Evolutionary conservation across 2,113 vertebrate species (phyloP).

Genomic region (Oncorhynchus kisutch): DNA sequence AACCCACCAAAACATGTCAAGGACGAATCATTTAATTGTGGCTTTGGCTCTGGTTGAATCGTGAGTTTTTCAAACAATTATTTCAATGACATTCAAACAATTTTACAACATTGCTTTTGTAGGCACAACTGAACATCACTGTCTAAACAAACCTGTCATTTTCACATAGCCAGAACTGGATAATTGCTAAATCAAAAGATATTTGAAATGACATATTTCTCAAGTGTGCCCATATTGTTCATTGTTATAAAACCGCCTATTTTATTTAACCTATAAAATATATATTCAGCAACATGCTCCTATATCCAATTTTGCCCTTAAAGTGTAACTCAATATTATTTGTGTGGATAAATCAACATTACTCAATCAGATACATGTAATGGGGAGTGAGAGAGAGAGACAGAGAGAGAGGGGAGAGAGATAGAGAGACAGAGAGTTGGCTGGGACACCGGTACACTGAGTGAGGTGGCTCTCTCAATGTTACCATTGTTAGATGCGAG

Average conservation of each 20-base stretch:
- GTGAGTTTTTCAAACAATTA: neutral
- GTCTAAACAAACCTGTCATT: no score
- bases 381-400: no score
- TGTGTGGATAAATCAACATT: slow-evolving; percentile 55
- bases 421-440: neutral
- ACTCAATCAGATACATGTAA: slow-evolving; percentile 45
- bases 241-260: slow-evolving; percentile 49
- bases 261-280: slow-evolving; percentile 37
- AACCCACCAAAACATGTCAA: neutral
- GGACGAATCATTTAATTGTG: neutral
- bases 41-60: no score
- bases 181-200: no score
- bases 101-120: neutral
- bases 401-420: slow-evolving; percentile 34
- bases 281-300: slow-evolving; percentile 14
- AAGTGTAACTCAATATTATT: slow-evolving; percentile 46
- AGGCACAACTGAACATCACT: neutral
- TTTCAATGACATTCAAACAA: neutral
- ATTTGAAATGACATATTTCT: no score
- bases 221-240: slow-evolving; percentile 25
- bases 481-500: neutral
- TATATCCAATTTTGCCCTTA: slow-evolving; percentile 46
- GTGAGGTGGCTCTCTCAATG: slow-evolving; percentile 25
- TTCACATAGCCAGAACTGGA: no score
- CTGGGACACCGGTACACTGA: neutral